Conservation (phyloP, 1,140 invertebrate genomes). For the Telenomus remus region DNA sequence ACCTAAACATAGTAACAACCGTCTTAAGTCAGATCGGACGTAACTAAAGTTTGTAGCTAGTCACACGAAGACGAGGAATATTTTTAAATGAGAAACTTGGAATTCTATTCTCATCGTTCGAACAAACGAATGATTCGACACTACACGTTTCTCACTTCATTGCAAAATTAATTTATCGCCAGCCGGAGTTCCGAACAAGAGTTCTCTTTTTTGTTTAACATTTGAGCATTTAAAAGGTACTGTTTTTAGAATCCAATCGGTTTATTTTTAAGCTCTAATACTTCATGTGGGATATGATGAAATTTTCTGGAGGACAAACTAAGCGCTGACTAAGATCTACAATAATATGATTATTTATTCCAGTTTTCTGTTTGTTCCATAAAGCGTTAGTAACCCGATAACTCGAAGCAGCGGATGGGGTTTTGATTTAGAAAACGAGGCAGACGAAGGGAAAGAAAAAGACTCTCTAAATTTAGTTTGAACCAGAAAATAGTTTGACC, state of each 20-base stretch:
- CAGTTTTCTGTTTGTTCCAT: slow-evolving; percentile 16
- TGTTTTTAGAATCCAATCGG: background rate
- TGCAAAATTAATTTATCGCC: background rate
- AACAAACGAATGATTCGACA: background rate
- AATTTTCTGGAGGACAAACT: slow-evolving; percentile 7
- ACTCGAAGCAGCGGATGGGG: slow-evolving; percentile 24
- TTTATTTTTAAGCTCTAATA: slow-evolving; percentile 9
- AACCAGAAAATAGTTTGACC: slow-evolving; percentile 61
- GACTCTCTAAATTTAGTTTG: slow-evolving; percentile 63
- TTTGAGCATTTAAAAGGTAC: no score
- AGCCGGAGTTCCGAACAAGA: no score
- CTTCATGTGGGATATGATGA: slow-evolving; percentile 7
- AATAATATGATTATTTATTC: slow-evolving; percentile 32
- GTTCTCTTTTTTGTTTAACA: no score
- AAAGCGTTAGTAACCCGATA: slow-evolving; percentile 47
- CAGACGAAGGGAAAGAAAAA: slow-evolving; percentile 53
- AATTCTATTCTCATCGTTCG: slow-evolving; percentile 22
- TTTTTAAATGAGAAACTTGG: slow-evolving; percentile 41
- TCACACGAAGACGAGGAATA: slow-evolving; percentile 11
- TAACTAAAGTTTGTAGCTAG: slow-evolving; percentile 66
- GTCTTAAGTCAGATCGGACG: slow-evolving; percentile 65
- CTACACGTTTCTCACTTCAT: background rate
- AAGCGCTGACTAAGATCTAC: slow-evolving; percentile 10
- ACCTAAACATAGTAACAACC: slow-evolving; percentile 56
- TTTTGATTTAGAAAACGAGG: slow-evolving; percentile 47